Evolutionary conservation across 2,113 vertebrate species (phyloP).

Genomic region (Tautogolabrus adspersus): DNA sequence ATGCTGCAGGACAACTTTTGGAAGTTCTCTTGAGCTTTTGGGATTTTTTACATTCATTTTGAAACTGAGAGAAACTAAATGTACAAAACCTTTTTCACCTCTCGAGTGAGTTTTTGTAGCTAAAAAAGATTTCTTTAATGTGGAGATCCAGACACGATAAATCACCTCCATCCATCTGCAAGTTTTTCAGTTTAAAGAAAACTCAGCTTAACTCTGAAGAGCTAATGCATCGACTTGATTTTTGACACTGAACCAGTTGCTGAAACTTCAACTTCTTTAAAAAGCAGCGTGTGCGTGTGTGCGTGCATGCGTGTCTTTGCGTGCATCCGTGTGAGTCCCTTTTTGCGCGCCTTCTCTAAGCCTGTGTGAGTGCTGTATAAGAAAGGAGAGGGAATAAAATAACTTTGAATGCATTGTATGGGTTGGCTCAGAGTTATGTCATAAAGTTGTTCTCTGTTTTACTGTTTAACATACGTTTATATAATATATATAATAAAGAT

Average conservation of each 20-base stretch:
- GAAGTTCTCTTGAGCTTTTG: not conserved
- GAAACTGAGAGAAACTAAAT: not conserved
- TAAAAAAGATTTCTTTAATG: not conserved
- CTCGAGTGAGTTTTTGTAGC: not conserved
- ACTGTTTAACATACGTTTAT: no score
- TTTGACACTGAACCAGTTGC: no score
- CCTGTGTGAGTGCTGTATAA: not conserved
- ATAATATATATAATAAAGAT: no score
- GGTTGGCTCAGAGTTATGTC: not conserved
- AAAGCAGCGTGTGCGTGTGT: no score
- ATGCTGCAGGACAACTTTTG: not conserved
- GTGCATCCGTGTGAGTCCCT: not conserved
- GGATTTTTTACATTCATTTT: not conserved
- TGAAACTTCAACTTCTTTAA: no score
- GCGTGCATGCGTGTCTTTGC: no score
- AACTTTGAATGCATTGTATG: not conserved
- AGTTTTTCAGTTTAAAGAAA: no score
- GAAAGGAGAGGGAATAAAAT: not conserved
- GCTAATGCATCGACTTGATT: no score
- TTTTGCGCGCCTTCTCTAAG: not conserved
- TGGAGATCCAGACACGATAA: not conserved
- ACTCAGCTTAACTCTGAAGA: no score
- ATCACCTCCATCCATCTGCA: no score
- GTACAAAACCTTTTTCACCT: no score
- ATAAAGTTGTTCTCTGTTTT: no score